These are phyloP conservation scores for Dendrocopos noguchii DNA, from an alignment of 2,113 vertebrate species.

Conservation along the genomic window DNA sequence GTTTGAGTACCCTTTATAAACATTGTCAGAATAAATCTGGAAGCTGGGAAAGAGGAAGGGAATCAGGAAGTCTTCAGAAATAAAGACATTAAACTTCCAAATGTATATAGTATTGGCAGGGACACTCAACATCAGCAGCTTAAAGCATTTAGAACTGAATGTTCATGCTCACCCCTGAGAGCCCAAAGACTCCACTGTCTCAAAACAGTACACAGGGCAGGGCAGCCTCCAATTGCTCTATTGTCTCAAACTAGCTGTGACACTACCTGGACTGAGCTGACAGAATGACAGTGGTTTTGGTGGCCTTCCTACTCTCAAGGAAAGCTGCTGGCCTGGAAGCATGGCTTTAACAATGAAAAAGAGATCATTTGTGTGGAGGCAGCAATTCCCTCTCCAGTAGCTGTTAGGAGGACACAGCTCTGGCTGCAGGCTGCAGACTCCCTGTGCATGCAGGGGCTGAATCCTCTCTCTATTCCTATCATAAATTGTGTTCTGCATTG, in stretches of 20 bases:
- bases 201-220: too few relatives aligned
- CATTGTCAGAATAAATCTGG: not conserved
- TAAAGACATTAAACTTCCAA: not conserved
- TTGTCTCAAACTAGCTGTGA: too few relatives aligned
- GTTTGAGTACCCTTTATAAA: constrained; percentile 8
- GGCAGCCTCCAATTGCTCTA: too few relatives aligned
- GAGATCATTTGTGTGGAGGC: too few relatives aligned
- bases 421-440: not conserved
- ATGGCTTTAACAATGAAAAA: too few relatives aligned
- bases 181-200: too few relatives aligned
- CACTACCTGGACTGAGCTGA: too few relatives aligned
- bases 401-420: not conserved
- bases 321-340: too few relatives aligned
- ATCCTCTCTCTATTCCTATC: not conserved
- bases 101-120: not conserved
- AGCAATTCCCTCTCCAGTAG: too few relatives aligned
- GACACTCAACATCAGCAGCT: not conserved
- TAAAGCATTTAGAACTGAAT: not conserved
- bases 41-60: not conserved
- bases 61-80: not conserved
- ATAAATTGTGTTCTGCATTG: not conserved
- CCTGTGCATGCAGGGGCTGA: not conserved
- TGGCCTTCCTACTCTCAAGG: too few relatives aligned
- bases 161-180: not conserved
- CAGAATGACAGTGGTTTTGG: too few relatives aligned